Conservation (phyloP, 92 coral and sea anemone genomes). For the Diadumene lineata region DNA sequence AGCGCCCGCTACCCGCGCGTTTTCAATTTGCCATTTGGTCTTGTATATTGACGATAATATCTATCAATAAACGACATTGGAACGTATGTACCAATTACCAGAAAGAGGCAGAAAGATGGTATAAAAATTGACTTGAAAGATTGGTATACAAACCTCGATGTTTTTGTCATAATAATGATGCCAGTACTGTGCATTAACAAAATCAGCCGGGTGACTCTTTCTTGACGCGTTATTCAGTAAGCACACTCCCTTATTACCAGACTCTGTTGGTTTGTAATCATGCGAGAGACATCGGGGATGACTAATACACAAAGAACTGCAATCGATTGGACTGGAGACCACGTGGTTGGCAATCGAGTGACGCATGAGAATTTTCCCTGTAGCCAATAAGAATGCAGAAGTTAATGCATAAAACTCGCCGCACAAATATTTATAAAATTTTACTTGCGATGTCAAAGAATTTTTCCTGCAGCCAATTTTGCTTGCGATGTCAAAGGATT, state of each 20-base stretch:
- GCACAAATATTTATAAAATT: too few relatives aligned
- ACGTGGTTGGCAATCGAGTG: constrained; percentile 13
- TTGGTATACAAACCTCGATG: neutral
- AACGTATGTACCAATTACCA: too few relatives aligned
- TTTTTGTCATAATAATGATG: constrained; percentile 14
- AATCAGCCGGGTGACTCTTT: neutral
- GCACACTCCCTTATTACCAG: constrained; percentile 20
- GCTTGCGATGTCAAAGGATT: too few relatives aligned
- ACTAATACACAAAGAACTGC: constrained; percentile 12
- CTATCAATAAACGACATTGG: too few relatives aligned
- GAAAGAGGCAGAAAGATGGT: neutral
- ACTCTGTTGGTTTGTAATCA: constrained; percentile 26
- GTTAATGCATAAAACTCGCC: neutral
- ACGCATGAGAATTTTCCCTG: constrained; percentile 12
- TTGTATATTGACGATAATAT: too few relatives aligned
- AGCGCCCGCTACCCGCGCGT: too few relatives aligned
- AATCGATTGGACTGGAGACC: constrained; percentile 10
- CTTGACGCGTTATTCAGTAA: constrained; percentile 14
- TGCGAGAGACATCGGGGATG: constrained; percentile 8
- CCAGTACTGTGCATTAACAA: neutral
- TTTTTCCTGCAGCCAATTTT: too few relatives aligned
- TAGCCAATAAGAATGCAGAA: neutral
- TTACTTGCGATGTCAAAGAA: too few relatives aligned
- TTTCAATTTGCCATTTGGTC: too few relatives aligned
- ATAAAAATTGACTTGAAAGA: neutral